Base-by-base conservation (phyloP, 2,888 invertebrate species). In the Torymus auratus region DNA sequence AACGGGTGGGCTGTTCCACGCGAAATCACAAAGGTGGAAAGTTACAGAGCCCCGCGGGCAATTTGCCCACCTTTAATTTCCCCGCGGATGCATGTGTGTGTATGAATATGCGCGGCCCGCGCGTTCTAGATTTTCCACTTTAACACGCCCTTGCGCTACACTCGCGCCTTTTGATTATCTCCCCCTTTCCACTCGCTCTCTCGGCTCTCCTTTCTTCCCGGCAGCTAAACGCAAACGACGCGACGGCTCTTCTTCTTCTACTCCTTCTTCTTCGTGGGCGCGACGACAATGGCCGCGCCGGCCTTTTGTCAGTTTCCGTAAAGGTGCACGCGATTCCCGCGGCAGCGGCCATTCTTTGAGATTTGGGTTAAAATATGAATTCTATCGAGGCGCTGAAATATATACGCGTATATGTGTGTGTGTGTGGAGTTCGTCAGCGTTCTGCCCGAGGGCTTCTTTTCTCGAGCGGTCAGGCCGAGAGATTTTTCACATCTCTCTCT, bases 81-180 rank as follows among this genome's bases (percentile, higher is more conserved):
- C 23, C 53, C 23, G 15, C 60, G 67, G 52, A n/a, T 65, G 55
- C 13, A 41, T n/a, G 55, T 20, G 61, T 4, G 28, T 14, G 50
- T 68, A 60, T 50, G 61, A 61, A 71, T 61, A 71, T 61, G 71
- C 68, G 72, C 28, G 67, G 28, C 28, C 5, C 28, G 28, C 28
- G 28, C 28, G 55, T 23, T 72, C 72, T 55, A 65, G 55, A 73
- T 73, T 64, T 73, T 56, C 64, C 41, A 41, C 28, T 62, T 64
- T 60, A 53, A 55, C 73, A 41, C 15, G 53, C 64, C 28, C 64
- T 20, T 13, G 20, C 62, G 4, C 67, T 50, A 67, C 50, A 13
- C 41, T 65, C 14, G 41, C 53, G 28, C n/a, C 17, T 41, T 28
- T 20, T 41, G 23, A 62, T 64, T 64, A 28, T 15, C 23, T 17